Percentiles rank a stretch among this genome's conserved stretches.
These are phyloP conservation scores for Pachycephus smyrnensis DNA, from an alignment of 2,888 invertebrate genomes.

Conservation along the genomic window DNA sequence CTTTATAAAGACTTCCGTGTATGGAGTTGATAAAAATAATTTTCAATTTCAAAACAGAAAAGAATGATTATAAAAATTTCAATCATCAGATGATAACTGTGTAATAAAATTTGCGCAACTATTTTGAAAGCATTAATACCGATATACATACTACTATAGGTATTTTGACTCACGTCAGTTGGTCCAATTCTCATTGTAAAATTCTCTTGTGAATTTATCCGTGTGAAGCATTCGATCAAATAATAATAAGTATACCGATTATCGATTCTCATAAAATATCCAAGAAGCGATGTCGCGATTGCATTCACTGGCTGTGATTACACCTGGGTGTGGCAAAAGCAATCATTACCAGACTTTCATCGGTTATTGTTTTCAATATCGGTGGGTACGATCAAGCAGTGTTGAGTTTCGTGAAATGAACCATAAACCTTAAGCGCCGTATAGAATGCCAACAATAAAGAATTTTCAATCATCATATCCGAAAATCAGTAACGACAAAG, in stretches of 20 bases:
- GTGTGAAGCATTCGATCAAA: background rate
- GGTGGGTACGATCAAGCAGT: background rate
- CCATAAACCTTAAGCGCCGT: background rate
- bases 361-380: background rate
- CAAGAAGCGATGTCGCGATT: background rate
- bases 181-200: background rate
- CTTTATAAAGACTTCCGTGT: too few species aligned
- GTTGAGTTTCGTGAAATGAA: background rate
- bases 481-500: background rate
- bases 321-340: background rate
- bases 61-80: too few species aligned
- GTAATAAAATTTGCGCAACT: background rate
- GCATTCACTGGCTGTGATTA: background rate
- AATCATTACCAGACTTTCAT: background rate
- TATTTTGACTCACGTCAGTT: background rate
- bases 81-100: too few species aligned
- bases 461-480: background rate
- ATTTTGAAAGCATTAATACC: background rate
- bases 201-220: background rate
- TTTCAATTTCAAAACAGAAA: too few species aligned
- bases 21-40: too few species aligned
- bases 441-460: background rate
- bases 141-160: background rate
- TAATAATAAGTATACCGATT: background rate
- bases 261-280: background rate